A percentile compares a stretch with the other conserved stretches of the same genome.
Conservation (phyloP, 2,113 vertebrate genomes). For the Ictidomys tridecemlineatus region DNA sequence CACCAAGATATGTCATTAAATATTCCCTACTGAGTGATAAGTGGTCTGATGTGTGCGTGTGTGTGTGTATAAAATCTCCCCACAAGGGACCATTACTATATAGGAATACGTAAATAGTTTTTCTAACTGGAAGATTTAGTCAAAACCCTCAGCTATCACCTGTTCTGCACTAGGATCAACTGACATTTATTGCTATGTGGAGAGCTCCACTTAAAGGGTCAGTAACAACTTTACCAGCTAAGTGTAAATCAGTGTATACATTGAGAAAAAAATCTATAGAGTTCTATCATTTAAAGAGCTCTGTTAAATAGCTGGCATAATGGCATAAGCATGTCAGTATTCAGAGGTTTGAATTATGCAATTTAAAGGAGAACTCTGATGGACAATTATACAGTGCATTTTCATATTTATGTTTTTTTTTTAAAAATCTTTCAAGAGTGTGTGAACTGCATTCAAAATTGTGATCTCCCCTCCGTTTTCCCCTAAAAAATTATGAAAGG, state of each 20-base stretch:
- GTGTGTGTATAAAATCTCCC: no score
- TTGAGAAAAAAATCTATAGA: constrained; percentile 60
- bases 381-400: background rate
- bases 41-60: background rate
- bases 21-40: constrained; percentile 6
- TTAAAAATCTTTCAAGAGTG: background rate
- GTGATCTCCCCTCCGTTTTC: no score
- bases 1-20: background rate
- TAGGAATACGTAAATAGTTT: background rate
- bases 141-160: background rate
- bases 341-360: constrained; percentile 16
- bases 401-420: background rate
- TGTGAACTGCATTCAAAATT: background rate
- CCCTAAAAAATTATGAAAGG: background rate
- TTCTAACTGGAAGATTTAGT: constrained; percentile 48
- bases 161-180: constrained; percentile 15
- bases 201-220: constrained; percentile 72
- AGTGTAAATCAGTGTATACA: constrained; percentile 58
- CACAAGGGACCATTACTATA: background rate
- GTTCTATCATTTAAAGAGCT: constrained; percentile 66
- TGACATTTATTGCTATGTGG: constrained; percentile 69
- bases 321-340: constrained; percentile 41
- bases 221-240: constrained; percentile 48
- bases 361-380: constrained; percentile 10
- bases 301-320: constrained; percentile 56